Evolutionary conservation across 2,888 invertebrate species (phyloP).

Genomic region (Sialis fuliginosa): DNA sequence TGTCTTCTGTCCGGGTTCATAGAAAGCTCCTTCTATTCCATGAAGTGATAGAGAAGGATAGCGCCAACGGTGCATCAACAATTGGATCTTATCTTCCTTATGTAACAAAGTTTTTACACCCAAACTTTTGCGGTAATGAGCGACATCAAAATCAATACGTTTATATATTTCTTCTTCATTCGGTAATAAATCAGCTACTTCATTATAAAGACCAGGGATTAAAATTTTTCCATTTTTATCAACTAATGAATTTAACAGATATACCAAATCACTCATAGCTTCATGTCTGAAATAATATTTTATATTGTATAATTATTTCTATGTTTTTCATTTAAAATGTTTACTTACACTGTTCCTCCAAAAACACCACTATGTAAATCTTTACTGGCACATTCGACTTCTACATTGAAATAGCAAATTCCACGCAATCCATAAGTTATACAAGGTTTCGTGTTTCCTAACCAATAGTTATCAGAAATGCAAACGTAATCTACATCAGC

Average conservation of each 20-base stretch:
- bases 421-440: slow-evolving; percentile 93
- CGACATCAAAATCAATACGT: slow-evolving; percentile 71
- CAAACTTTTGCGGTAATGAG: slow-evolving; percentile 55
- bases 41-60: slow-evolving; percentile 86
- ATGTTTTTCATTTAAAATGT: background rate
- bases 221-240: slow-evolving; percentile 77
- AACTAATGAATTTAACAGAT: slow-evolving; percentile 65
- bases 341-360: slow-evolving; percentile 76
- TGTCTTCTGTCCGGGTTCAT: slow-evolving; percentile 85
- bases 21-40: slow-evolving; percentile 90
- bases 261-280: slow-evolving; percentile 82
- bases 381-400: slow-evolving; percentile 74
- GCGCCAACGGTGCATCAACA: slow-evolving; percentile 92
- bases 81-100: slow-evolving; percentile 58
- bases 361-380: slow-evolving; percentile 94
- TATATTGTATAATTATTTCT: background rate
- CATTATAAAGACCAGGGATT: slow-evolving; percentile 65
- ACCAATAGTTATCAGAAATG: slow-evolving; percentile 98
- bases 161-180: slow-evolving; percentile 57
- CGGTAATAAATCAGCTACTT: slow-evolving; percentile 53
- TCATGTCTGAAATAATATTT: slow-evolving; percentile 40
- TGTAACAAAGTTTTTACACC: slow-evolving; percentile 53
- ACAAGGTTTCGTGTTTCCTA: slow-evolving; percentile 92
- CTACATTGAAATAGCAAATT: slow-evolving; percentile 76
- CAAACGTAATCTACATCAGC: slow-evolving; percentile 81